phyloP scores from a whole-genome alignment of 2,797 vertebrate species.

The Malurus leucopterus region DNA sequence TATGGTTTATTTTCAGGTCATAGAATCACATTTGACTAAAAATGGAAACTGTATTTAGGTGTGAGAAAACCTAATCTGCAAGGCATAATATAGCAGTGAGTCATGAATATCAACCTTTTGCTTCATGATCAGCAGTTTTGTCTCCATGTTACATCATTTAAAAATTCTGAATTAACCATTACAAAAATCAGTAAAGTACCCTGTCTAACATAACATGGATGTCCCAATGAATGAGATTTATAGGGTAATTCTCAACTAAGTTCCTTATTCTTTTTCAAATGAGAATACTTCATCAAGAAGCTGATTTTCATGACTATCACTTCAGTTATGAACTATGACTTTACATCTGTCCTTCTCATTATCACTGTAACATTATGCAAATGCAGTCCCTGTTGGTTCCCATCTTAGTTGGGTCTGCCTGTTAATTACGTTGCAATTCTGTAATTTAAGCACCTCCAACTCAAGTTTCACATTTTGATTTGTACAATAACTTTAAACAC shows the following conservation, averaged over 20 bases:
- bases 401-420: background rate
- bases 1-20: background rate
- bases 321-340: constrained; percentile 2
- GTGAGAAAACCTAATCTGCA: background rate
- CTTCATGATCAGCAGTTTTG: background rate
- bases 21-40: background rate
- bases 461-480: background rate
- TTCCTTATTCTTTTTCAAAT: background rate
- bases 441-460: background rate
- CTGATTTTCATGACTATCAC: background rate
- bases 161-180: background rate
- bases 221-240: background rate
- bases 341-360: constrained; percentile 39
- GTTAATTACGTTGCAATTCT: background rate
- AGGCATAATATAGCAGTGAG: background rate
- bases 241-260: background rate
- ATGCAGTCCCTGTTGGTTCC: background rate
- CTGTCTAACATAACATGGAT: background rate
- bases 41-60: background rate
- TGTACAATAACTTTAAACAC: background rate
- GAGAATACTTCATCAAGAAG: background rate
- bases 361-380: constrained; percentile 23
- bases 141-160: background rate
- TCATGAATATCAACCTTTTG: constrained; percentile 23
- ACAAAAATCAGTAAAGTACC: background rate